phyloP scores from a whole-genome alignment of 2,113 vertebrate species.

The Heterocephalus glaber region DNA sequence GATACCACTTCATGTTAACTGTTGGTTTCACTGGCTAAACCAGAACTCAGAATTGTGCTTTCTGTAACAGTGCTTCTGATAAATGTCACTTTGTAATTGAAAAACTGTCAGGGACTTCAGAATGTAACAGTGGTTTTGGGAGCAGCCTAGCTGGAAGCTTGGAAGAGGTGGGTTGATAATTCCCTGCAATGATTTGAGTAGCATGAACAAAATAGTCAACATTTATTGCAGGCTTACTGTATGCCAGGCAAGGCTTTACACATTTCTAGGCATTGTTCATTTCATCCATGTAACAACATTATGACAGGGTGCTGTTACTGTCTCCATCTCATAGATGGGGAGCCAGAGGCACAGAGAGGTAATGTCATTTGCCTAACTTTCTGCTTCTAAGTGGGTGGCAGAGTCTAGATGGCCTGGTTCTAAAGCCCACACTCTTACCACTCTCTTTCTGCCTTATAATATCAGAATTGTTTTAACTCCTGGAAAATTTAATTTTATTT shows the following conservation, averaged over 20 bases:
- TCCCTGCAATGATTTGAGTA: neutral
- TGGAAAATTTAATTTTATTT: neutral
- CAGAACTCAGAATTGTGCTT: neutral
- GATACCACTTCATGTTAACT: conserved; percentile 15
- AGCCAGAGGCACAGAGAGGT: neutral
- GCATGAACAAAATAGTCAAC: neutral
- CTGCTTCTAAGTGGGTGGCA: neutral
- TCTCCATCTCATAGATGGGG: neutral
- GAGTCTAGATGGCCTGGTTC: neutral
- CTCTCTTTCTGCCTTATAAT: neutral
- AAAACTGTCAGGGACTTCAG: neutral
- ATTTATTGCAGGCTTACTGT: neutral
- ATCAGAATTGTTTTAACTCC: neutral
- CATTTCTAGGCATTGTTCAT: neutral
- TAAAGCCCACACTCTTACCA: neutral
- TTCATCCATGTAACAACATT: neutral
- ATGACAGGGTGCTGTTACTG: neutral
- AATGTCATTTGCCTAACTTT: neutral
- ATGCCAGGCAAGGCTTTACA: neutral
- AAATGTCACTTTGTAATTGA: conserved; percentile 10
- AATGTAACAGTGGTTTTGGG: neutral
- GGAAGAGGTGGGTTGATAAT: neutral
- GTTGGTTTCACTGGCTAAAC: neutral
- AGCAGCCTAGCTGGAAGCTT: neutral
- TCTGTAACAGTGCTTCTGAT: neutral